Evolutionary conservation across 2,113 vertebrate species (phyloP).

Genomic region (Ptilonorhynchus violaceus): DNA sequence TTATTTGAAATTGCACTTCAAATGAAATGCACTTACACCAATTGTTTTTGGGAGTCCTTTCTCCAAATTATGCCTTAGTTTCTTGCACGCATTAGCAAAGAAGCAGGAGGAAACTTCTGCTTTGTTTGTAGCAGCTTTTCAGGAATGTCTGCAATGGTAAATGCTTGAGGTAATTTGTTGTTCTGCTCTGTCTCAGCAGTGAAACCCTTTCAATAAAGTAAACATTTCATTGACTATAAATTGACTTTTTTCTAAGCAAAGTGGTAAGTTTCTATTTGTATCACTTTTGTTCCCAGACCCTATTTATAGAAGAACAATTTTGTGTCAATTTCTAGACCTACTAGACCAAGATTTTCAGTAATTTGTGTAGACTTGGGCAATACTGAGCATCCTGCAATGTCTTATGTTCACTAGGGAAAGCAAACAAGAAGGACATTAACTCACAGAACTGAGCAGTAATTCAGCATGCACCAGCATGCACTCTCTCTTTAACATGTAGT

Average conservation of each 20-base stretch:
- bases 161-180: neutral
- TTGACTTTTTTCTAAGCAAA: neutral
- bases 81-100: neutral
- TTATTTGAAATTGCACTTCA: neutral
- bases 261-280: neutral
- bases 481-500: neutral
- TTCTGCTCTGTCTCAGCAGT: neutral
- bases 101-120: neutral
- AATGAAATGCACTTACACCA: neutral
- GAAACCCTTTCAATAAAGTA: neutral
- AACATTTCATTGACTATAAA: neutral
- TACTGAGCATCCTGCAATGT: neutral
- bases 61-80: neutral
- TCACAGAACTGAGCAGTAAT: neutral
- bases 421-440: neutral
- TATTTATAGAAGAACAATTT: neutral
- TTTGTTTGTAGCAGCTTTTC: neutral
- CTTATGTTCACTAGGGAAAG: neutral
- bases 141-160: neutral
- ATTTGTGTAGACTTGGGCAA: neutral
- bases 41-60: neutral
- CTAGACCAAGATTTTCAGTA: neutral
- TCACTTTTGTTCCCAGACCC: neutral
- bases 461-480: neutral
- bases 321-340: neutral